Evolutionary conservation across 2,888 invertebrate genomes (phyloP), one percentile per base, ranked within the genome.

Genomic region (Meganola albula): DNA sequence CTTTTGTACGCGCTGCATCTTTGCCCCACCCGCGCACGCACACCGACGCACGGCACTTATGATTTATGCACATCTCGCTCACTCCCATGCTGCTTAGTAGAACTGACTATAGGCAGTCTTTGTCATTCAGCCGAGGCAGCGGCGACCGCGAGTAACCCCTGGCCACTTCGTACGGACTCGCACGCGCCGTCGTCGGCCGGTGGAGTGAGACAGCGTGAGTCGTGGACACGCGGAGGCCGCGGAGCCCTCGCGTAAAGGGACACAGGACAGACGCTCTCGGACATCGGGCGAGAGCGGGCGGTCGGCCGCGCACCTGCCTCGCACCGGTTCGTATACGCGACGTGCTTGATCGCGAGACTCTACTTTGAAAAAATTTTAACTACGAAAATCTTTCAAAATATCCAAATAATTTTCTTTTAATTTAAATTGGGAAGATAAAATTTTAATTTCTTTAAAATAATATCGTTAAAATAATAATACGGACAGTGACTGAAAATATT

Each of bases 181-280:
- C 83, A 79, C 85, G 83, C 84, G 84, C 78, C 77, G 66, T 49
- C 63, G 74, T 84, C 85, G 84, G 83, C 80, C 82, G 74, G 71
- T 66, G 53, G 83, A 83, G 80, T 43, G 83, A 79, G 84, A 83
- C 63, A 69, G 80, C 69, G 75, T 63, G 71, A 76, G 47, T 72
- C 63, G 76, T 70, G 80, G 82, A 80, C 84, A 80, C 64, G 70
- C 62, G 71, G 79, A 75, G 77, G 76, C 78, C 78, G 72, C 71
- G 70, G 73, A 79, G 83, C 80, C 82, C 82, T 83, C 79, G 83
- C 76, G 78, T 71, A 66, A 84, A 85, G 86, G 86, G 85, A 86
- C 85, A 85, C 75, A 75, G 84, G 86, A 82, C 86, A 87, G 86
- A 86, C 86, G 86, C 79, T 83, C 83, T 85, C 83, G 86, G 86